Base-by-base conservation (phyloP, 2,113 vertebrate genomes). In the Tiliqua scincoides region DNA sequence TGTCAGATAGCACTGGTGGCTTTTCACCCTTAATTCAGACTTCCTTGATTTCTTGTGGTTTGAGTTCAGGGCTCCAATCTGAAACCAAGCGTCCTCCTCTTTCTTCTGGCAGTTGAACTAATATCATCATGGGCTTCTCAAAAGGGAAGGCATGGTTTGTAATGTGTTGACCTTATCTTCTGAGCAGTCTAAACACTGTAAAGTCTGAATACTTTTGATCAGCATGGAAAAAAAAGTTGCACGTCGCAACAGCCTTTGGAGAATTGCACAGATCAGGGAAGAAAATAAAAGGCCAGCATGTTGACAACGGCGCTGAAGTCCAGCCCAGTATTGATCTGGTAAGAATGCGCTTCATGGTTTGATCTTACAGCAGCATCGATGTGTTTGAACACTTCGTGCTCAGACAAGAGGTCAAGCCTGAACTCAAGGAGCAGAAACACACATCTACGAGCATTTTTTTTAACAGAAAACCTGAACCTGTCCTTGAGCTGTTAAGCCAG, bases 51-150 rank as follows among this genome's bases (percentile, higher is more conserved):
- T 72, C 88, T 73, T 30, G 0, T 57, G 84, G 78, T 43, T 86
- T 87, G 7, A 15, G 74, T 79, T 88, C 88, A 77, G 81, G 35
- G 1, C 2, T 3, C 85, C 86, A 83, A 86, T 85, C 84, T 85
- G 87, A 86, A 89, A 87, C 7, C 76, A 48, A 79, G 57, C 0
- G 68, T 54, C 20, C 3, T 2, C n/a, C 5, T 21, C 18, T 17
- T 25, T 8, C 1, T 57, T 68, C 52, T 3, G 12, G 61, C 82
- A 4, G 48, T 87, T 91, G n/a, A 87, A 84, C 89, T 88, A 89
- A 86, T 79, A 20, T 40, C 82, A 79, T 85, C 87, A 79, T 88
- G 3, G 59, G 5, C 77, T 93, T 76, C 88, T 61, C 80, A 88
- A 88, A 70, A 65, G 27, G 65, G 72, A 57, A 48, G 43, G 8